A percentile compares a stretch with the other conserved stretches of the same genome.
Conservation (phyloP, 2,888 invertebrate genomes). For the Brassicogethes aeneus region DNA sequence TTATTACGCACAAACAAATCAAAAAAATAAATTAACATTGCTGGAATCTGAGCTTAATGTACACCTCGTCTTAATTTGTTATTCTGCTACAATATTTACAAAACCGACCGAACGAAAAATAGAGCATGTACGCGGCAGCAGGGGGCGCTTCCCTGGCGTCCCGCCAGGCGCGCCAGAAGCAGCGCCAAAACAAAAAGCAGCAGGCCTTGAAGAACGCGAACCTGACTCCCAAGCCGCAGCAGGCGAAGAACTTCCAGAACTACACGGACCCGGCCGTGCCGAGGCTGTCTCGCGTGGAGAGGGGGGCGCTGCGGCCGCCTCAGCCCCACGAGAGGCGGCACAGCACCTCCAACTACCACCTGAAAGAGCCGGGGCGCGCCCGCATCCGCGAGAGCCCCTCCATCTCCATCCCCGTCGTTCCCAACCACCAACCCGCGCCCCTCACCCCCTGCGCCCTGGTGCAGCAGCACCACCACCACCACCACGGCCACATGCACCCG, state of each 20-base stretch:
- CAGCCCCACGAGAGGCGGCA: conserved; percentile 32
- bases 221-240: conserved; percentile 27
- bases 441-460: conserved; percentile 32
- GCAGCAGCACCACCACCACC: conserved; percentile 21
- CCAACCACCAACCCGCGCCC: conserved; percentile 46
- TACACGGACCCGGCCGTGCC: conserved; percentile 45
- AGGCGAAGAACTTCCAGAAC: conserved; percentile 49
- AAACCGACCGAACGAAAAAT: neutral
- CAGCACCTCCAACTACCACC: conserved; percentile 36
- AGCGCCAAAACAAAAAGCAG: conserved; percentile 43
- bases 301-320: conserved; percentile 33
- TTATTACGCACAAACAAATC: conserved; percentile 2
- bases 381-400: conserved; percentile 39
- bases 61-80: neutral
- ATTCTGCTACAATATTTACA: neutral
- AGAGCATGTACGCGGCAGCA: conserved; percentile 76
- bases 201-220: conserved; percentile 41
- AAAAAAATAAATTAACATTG: neutral
- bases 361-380: conserved; percentile 30
- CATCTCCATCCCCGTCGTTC: conserved; percentile 43
- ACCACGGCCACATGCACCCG: too few relatives aligned
- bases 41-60: neutral
- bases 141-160: conserved; percentile 82
- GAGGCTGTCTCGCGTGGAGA: conserved; percentile 46
- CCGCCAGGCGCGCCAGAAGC: conserved; percentile 60